Conservation (phyloP, 2,888 invertebrate species). For the Bugula neritina region DNA sequence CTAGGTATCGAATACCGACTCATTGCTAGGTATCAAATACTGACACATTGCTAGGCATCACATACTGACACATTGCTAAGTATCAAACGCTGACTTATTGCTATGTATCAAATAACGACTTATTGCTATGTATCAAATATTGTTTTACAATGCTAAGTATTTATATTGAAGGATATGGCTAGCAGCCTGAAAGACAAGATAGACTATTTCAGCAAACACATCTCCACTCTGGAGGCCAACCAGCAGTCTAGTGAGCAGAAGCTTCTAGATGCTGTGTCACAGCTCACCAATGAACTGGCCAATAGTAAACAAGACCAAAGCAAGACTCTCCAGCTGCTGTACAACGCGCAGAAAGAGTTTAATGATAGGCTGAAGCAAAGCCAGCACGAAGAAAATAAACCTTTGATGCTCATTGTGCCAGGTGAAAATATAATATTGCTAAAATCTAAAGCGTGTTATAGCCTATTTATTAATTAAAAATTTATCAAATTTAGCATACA, state of each 20-base stretch:
- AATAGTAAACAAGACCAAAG: background rate
- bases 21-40: too few relatives aligned
- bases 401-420: background rate
- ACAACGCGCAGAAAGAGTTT: background rate
- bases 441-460: too few relatives aligned
- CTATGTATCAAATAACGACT: too few relatives aligned
- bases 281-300: conserved; percentile 1
- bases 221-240: background rate
- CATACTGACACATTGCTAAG: too few relatives aligned
- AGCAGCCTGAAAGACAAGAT: background rate
- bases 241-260: background rate
- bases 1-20: too few relatives aligned
- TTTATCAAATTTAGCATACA: too few relatives aligned
- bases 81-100: too few relatives aligned
- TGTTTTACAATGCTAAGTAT: too few relatives aligned
- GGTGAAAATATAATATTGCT: background rate
- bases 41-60: too few relatives aligned
- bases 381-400: background rate
- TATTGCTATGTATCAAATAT: too few relatives aligned
- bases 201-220: background rate
- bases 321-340: background rate
- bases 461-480: too few relatives aligned
- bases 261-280: background rate
- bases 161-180: background rate
- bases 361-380: background rate